Conservation (phyloP, 2,797 vertebrate species). For the Coranthus polyacanthus region DNA sequence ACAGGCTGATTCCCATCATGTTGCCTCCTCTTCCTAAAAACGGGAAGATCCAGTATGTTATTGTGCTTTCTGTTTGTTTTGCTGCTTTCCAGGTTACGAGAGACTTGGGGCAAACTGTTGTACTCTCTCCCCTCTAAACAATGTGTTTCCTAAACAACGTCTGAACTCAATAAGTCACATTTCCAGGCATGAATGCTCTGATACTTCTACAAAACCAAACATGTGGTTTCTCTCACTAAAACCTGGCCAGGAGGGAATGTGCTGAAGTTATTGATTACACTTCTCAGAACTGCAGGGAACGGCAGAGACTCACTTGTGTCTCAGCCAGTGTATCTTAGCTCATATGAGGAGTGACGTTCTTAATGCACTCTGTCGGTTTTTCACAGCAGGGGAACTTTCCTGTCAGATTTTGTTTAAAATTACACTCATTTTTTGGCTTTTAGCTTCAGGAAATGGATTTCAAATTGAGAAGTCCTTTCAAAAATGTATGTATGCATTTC, state of each 20-base stretch:
- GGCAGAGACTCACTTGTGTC: slow-evolving; percentile 8
- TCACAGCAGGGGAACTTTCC: slow-evolving; percentile 23
- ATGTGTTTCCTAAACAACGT: slow-evolving; percentile 4
- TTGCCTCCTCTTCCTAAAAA: background rate
- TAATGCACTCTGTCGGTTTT: slow-evolving; percentile 29
- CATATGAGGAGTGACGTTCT: slow-evolving; percentile 19
- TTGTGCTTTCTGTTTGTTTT: slow-evolving; percentile 50
- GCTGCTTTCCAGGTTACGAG: slow-evolving; percentile 44
- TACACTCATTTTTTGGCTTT: slow-evolving; percentile 15
- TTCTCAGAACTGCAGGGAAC: slow-evolving; percentile 30
- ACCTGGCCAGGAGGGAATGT: slow-evolving; percentile 9
- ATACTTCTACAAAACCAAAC: slow-evolving; percentile 18
- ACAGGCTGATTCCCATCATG: background rate
- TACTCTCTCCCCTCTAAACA: slow-evolving; percentile 24
- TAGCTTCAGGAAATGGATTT: background rate
- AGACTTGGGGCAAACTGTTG: slow-evolving; percentile 4
- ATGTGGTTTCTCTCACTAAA: slow-evolving; percentile 50
- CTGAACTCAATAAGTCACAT: background rate
- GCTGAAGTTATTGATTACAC: slow-evolving; percentile 41
- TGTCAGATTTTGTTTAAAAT: slow-evolving; percentile 9
- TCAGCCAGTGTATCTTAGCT: slow-evolving; percentile 21
- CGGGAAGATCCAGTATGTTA: background rate
- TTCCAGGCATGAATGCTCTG: background rate
- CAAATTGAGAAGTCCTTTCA: slow-evolving; percentile 11
- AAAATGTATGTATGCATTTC: background rate